phyloP scores from a whole-genome alignment of 2,797 vertebrate species.

The Triplophysa bombifrons region DNA sequence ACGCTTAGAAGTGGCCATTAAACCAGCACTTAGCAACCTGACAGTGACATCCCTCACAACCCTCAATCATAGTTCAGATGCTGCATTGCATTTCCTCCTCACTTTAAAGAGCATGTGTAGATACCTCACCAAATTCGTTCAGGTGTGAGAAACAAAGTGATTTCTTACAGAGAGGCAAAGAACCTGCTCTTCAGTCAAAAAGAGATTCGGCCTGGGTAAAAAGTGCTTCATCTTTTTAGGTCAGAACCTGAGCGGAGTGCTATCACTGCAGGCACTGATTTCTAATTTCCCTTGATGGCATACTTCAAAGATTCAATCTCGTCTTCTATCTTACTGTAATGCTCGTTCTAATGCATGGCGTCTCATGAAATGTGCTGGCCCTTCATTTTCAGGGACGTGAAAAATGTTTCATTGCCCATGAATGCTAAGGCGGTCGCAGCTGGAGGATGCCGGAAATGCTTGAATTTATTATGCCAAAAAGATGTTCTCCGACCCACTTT shows the following conservation, averaged over 20 bases:
- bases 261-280: slow-evolving; percentile 32
- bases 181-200: slow-evolving; percentile 40
- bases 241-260: slow-evolving; percentile 32
- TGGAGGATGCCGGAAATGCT: slow-evolving; percentile 73
- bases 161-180: slow-evolving; percentile 40
- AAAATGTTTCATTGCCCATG: slow-evolving; percentile 64
- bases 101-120: slow-evolving; percentile 27
- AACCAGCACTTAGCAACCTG: slow-evolving; percentile 47
- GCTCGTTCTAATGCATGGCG: slow-evolving; percentile 48
- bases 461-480: slow-evolving; percentile 67
- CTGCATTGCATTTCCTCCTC: slow-evolving; percentile 13
- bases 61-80: slow-evolving; percentile 26
- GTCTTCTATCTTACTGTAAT: slow-evolving; percentile 41
- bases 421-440: slow-evolving; percentile 72
- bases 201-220: slow-evolving; percentile 40
- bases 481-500: slow-evolving; percentile 59
- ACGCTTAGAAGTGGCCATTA: slow-evolving; percentile 50
- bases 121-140: slow-evolving; percentile 49
- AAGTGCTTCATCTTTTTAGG: slow-evolving; percentile 38
- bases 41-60: slow-evolving; percentile 28
- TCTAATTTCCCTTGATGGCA: slow-evolving; percentile 45
- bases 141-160: slow-evolving; percentile 43
- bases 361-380: slow-evolving; percentile 61
- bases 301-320: slow-evolving; percentile 56
- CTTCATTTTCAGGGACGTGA: slow-evolving; percentile 56